These are phyloP conservation scores for Eidolon helvum DNA, from an alignment of 2,113 vertebrate species.

Conservation along the genomic window DNA sequence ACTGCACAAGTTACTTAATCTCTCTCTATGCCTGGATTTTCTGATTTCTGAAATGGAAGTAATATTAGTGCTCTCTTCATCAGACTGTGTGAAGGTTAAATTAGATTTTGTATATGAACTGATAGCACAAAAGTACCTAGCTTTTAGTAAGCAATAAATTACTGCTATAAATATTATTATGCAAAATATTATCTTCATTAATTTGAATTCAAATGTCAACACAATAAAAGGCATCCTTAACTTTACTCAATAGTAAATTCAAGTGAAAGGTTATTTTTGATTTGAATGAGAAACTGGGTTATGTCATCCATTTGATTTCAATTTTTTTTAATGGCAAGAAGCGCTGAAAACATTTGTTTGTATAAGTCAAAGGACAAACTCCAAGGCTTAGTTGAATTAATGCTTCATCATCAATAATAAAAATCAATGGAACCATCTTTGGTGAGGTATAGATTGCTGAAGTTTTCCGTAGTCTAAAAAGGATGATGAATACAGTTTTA, in stretches of 20 bases:
- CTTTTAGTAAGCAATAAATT: not conserved
- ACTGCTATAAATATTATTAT: not conserved
- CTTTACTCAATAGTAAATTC: not conserved
- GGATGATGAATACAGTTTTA: conserved; percentile 13
- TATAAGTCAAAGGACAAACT: not conserved
- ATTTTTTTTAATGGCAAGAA: not conserved
- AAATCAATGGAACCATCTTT: not conserved
- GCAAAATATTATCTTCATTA: not conserved
- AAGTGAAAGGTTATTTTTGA: not conserved
- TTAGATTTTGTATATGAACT: not conserved
- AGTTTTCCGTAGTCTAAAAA: not conserved
- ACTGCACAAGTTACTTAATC: not conserved
- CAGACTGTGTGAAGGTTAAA: not conserved
- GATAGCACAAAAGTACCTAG: not conserved
- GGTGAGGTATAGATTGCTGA: not conserved
- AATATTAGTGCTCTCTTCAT: not conserved
- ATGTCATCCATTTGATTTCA: not conserved
- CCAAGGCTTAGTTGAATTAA: not conserved
- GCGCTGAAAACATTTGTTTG: not conserved
- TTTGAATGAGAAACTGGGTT: not conserved
- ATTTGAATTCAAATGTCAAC: not conserved
- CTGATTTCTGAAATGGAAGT: not conserved
- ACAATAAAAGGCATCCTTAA: conserved; percentile 3
- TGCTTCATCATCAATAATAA: not conserved
- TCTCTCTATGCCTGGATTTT: not conserved